Percentiles rank a stretch among this genome's conserved stretches.
Evolutionary conservation across 2,888 invertebrate genomes (phyloP).

Genomic region (Machimus atricapillus): DNA sequence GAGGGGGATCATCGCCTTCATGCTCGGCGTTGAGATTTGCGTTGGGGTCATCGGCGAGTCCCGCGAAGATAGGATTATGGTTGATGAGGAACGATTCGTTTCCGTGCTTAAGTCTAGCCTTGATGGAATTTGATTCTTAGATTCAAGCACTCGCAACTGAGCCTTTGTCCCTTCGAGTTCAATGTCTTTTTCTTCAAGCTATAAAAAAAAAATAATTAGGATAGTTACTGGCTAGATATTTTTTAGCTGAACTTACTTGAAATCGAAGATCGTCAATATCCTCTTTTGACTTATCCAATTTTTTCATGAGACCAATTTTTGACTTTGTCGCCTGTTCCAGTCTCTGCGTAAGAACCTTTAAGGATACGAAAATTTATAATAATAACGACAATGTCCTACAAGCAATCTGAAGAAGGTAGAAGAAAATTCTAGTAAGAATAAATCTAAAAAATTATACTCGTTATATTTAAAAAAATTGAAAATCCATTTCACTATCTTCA

Average conservation of each 20-base stretch:
- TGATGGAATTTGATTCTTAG: conserved; percentile 55
- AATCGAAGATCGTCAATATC: conserved; percentile 83
- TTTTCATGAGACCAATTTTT: conserved; percentile 70
- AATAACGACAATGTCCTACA: not conserved
- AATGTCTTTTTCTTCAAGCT: conserved; percentile 84
- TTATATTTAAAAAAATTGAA: not conserved
- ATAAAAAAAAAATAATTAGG: conserved; percentile 25
- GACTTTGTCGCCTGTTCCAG: conserved; percentile 74
- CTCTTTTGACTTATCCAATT: conserved; percentile 77
- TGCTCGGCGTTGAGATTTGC: conserved; percentile 65
- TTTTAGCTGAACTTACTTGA: conserved; percentile 65
- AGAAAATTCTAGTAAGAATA: too few relatives aligned
- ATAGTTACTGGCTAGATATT: not conserved
- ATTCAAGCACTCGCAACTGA: conserved; percentile 76
- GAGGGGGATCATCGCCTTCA: conserved; percentile 68
- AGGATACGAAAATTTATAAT: not conserved
- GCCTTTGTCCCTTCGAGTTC: conserved; percentile 84
- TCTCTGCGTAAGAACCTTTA: conserved; percentile 72
- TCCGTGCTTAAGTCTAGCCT: conserved; percentile 49
- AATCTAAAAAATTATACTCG: too few relatives aligned
- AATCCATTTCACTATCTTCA: not conserved
- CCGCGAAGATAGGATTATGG: conserved; percentile 57
- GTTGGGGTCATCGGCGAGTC: conserved; percentile 53
- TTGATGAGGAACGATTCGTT: conserved; percentile 58
- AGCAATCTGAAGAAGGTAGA: not conserved